phyloP scores from a whole-genome alignment of 1,140 invertebrate species.

The Asbolus verrucosus region DNA sequence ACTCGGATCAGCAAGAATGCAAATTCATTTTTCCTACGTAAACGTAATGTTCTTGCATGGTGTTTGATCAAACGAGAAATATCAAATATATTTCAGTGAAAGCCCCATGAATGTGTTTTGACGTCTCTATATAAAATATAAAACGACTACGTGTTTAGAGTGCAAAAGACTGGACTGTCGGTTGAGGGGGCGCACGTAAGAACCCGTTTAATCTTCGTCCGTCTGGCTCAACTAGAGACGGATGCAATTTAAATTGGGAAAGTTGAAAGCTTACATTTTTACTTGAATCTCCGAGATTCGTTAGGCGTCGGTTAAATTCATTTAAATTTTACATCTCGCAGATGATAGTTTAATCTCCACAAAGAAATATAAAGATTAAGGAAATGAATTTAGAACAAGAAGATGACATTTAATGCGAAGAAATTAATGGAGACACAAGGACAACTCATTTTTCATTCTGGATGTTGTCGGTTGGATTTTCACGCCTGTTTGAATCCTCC shows the following conservation, averaged over 20 bases:
- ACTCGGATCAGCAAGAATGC: neutral
- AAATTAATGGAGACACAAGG: conserved; percentile 26
- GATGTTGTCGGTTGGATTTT: conserved; percentile 7
- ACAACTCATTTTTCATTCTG: conserved; percentile 21
- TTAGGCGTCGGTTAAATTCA: conserved; percentile 32
- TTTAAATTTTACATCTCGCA: conserved; percentile 39
- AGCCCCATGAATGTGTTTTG: conserved; percentile 33
- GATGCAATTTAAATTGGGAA: conserved; percentile 39
- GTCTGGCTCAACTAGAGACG: conserved; percentile 34
- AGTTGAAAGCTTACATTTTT: conserved; percentile 32
- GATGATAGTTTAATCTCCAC: conserved; percentile 38
- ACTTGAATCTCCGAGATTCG: conserved; percentile 24
- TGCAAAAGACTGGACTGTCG: conserved; percentile 19
- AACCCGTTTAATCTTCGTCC: conserved; percentile 37
- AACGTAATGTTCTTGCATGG: conserved; percentile 5
- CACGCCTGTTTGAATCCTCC: conserved; percentile 1
- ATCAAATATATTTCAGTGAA: conserved; percentile 33
- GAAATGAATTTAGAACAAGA: conserved; percentile 34
- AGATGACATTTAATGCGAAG: conserved; percentile 35
- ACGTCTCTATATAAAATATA: conserved; percentile 38
- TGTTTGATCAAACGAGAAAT: conserved; percentile 31
- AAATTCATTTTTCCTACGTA: neutral
- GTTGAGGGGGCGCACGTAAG: conserved; percentile 17
- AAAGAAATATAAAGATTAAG: conserved; percentile 35
- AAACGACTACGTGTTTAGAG: conserved; percentile 17